These are phyloP conservation scores for Megaceryle alcyon DNA, from an alignment of 2,797 vertebrate species.

Conservation along the genomic window DNA sequence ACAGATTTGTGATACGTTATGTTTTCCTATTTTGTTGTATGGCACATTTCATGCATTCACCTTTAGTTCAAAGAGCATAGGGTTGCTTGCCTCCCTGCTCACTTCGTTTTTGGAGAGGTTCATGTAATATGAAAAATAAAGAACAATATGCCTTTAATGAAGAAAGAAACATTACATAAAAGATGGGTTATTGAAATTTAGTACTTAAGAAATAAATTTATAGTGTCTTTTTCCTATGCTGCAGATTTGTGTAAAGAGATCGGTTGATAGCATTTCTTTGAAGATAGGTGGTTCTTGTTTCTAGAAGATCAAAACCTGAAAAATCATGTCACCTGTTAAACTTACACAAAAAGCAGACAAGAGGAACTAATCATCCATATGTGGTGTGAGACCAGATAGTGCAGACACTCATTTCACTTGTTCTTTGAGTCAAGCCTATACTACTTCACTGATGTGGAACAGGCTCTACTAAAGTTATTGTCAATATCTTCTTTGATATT, in stretches of 20 bases:
- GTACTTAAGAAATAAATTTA: not conserved
- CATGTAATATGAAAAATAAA: not conserved
- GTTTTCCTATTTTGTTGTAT: not conserved
- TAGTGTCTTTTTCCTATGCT: not conserved
- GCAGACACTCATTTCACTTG: not conserved
- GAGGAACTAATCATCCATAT: not conserved
- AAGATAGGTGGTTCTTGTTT: not conserved
- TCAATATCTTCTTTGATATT: not conserved
- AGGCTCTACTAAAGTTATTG: not conserved
- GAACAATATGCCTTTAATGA: not conserved
- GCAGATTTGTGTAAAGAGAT: not conserved
- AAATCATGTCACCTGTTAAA: not conserved
- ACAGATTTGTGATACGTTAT: not conserved
- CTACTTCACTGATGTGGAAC: not conserved
- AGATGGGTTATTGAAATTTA: not conserved
- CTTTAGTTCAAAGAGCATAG: not conserved
- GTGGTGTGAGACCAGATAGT: not conserved
- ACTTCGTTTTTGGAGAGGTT: not conserved
- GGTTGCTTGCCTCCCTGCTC: not conserved
- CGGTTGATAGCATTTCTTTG: not conserved
- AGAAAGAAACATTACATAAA: not conserved
- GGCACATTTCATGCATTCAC: not conserved
- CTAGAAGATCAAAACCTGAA: not conserved
- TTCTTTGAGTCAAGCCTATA: not conserved
- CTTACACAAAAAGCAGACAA: not conserved